Base-by-base conservation (phyloP, 2,113 vertebrate genomes). In the Colistium nudipinnis region DNA sequence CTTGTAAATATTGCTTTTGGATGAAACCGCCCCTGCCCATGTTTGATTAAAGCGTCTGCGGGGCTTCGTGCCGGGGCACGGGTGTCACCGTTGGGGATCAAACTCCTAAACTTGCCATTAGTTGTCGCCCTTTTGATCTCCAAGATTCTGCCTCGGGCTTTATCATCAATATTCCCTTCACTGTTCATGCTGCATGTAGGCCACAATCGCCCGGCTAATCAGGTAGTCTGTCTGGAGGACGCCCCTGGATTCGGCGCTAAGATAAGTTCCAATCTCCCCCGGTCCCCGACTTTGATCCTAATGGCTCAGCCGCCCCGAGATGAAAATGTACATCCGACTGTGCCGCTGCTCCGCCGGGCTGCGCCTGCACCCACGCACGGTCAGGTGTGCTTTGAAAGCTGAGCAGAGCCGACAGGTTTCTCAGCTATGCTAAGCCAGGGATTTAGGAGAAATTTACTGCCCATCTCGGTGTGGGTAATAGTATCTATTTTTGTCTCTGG, bases 401-500 rank as follows among this genome's bases (percentile, higher is more conserved):
- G 75, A 86, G 78, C 64, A 44, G 71, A 80, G 83, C 74, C 70
- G 77, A 84, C 83, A 53, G 78, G 36, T 49, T 83, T 85, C 78
- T 70, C 28, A 86, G 79, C 75, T 59, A 73, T 82, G 31, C 75
- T 84, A 80, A 83, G 70, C 61, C 54, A 61, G 28, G 81, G 83
- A 88, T 83, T 86, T 82, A 72, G 80, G 59, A 74, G 61, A 86
- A 68, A 80, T 81, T 84, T 74, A 72, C 80, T 79, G 85, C 74
- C 84, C 86, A 84, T 86, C 83, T 76, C 76, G 80, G 78, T 84
- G 82, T 83, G 81, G 77, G 73, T 84, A 85, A 84, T 78, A 27
- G 63, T 70, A 55, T 71, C 76, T 86, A 84, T 86, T 82, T 84
- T 66, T 81, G 76, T 73, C 75, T 76, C 55, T 68, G 61, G 62